phyloP scores from a whole-genome alignment of 2,113 vertebrate species.

The Hoplias malabaricus region DNA sequence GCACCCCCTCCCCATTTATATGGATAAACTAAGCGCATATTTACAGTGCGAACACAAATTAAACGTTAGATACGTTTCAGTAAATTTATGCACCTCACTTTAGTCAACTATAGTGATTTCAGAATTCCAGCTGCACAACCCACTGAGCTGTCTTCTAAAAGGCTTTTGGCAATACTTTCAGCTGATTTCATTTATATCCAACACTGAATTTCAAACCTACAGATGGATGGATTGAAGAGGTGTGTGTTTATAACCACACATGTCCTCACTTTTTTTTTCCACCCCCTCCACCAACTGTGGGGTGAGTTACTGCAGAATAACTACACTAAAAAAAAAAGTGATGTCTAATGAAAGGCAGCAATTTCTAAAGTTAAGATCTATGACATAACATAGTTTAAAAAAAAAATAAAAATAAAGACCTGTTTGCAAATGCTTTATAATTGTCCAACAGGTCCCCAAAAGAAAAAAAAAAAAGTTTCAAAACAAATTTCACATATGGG shows the following conservation, averaged over 20 bases:
- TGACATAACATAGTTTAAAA: conserved; percentile 61
- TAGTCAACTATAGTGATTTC: conserved; percentile 41
- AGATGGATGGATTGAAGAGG: conserved; percentile 50
- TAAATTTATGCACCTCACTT: conserved; percentile 54
- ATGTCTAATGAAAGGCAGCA: conserved; percentile 68
- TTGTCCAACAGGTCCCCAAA: conserved; percentile 35
- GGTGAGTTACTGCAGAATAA: conserved; percentile 51
- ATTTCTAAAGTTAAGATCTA: conserved; percentile 71
- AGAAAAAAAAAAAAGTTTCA: conserved; percentile 20
- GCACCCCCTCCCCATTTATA: conserved; percentile 9
- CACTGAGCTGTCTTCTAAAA: conserved; percentile 55
- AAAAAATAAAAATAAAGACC: conserved; percentile 30
- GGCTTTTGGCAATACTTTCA: conserved; percentile 69
- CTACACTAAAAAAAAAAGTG: conserved; percentile 52
- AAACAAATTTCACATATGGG: conserved; percentile 40
- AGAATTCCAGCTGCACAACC: conserved; percentile 54
- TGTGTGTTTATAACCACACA: conserved; percentile 44
- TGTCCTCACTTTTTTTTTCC: conserved; percentile 53
- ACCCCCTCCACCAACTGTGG: conserved; percentile 41
- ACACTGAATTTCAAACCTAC: conserved; percentile 55
- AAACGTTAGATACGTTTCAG: conserved; percentile 50
- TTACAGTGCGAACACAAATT: conserved; percentile 55
- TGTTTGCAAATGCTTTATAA: conserved; percentile 39
- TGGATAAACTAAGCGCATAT: conserved; percentile 40
- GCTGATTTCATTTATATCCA: conserved; percentile 53